Conservation (phyloP, 2,113 vertebrate genomes). For the Ammodramus savannarum region DNA sequence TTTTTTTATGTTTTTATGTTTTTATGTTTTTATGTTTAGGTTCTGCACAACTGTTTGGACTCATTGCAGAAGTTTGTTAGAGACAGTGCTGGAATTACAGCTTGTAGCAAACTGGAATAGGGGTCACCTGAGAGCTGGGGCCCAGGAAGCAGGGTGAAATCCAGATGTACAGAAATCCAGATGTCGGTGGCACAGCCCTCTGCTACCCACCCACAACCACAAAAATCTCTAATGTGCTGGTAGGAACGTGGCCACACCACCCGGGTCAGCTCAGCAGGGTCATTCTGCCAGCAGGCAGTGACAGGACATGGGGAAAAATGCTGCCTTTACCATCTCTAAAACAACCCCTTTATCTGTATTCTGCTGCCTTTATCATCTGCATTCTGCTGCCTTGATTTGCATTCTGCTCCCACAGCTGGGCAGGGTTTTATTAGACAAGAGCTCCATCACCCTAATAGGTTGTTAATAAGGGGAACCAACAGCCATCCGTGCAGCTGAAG, state of each 20-base stretch:
- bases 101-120: rapidly evolving
- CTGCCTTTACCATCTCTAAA: background rate
- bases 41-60: background rate
- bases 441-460: background rate
- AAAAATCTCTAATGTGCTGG: background rate
- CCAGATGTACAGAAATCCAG: background rate
- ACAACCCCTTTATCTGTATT: background rate
- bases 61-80: background rate
- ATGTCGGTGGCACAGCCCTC: background rate
- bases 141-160: background rate
- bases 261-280: background rate
- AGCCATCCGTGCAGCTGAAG: background rate
- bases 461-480: background rate
- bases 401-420: background rate
- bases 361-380: background rate
- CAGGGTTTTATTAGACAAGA: background rate
- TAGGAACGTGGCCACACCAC: background rate
- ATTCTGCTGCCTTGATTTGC: background rate
- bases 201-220: no score
- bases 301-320: background rate
- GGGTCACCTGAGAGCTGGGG: background rate
- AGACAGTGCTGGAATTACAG: background rate
- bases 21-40: no score
- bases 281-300: background rate
- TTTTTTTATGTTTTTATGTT: no score